Evolutionary conservation across 2,888 invertebrate genomes (phyloP).

Genomic region (Pycnomerus fuliginosus): DNA sequence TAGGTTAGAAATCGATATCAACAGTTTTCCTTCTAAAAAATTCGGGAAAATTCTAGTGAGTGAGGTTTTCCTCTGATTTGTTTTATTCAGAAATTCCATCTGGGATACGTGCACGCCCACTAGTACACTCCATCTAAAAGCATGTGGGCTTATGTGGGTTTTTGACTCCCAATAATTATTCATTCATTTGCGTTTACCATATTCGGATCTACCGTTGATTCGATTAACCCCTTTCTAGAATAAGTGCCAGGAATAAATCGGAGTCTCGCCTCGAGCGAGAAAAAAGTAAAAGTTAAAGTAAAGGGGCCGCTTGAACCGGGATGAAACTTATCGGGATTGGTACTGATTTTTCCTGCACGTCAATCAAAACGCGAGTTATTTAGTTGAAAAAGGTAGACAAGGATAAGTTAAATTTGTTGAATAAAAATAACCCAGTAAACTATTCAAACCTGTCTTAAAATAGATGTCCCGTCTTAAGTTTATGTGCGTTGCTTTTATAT

Average conservation of each 20-base stretch:
- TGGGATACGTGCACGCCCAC: constrained; percentile 33
- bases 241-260: not conserved
- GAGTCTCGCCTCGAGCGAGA: not conserved
- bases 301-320: too few relatives aligned
- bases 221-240: not conserved
- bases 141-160: constrained; percentile 36
- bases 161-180: constrained; percentile 35
- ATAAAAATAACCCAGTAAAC: constrained; percentile 41
- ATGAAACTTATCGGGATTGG: too few relatives aligned
- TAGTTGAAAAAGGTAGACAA: constrained; percentile 28
- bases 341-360: constrained; percentile 18
- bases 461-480: constrained; percentile 35
- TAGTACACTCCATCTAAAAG: constrained; percentile 30
- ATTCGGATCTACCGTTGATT: too few relatives aligned
- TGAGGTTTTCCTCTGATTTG: constrained; percentile 15
- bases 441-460: constrained; percentile 34
- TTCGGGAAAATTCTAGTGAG: not conserved
- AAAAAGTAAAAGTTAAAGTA: not conserved
- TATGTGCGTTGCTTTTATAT: too few relatives aligned
- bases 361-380: constrained; percentile 11
- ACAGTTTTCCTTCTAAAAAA: too few relatives aligned
- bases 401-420: constrained; percentile 34
- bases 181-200: constrained; percentile 18
- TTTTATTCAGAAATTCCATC: constrained; percentile 23
- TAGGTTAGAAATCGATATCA: too few relatives aligned